Evolutionary conservation across 2,888 invertebrate species (phyloP).

Genomic region (Priocnemis perturbator): DNA sequence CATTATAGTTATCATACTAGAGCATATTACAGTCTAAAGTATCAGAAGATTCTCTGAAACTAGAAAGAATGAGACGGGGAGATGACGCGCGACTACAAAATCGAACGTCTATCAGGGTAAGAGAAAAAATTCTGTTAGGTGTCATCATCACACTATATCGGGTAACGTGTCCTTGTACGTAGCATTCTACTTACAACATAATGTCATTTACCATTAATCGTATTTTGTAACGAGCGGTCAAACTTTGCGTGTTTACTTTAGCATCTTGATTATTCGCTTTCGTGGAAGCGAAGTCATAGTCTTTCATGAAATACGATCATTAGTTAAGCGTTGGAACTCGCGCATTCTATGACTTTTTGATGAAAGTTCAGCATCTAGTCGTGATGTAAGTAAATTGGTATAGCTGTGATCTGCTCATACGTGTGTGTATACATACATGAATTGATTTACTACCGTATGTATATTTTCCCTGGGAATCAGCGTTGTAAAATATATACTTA

Average conservation of each 20-base stretch:
- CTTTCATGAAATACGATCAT: not conserved
- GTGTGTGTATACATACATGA: conserved; percentile 8
- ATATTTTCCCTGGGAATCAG: conserved; percentile 13
- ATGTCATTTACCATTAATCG: no score
- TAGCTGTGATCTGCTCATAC: conserved; percentile 21
- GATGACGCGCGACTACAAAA: conserved; percentile 10
- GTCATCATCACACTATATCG: conserved; percentile 19
- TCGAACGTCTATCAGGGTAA: conserved; percentile 12
- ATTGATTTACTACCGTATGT: conserved; percentile 19
- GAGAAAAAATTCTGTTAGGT: conserved; percentile 12
- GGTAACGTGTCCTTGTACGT: no score
- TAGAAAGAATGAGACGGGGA: conserved; percentile 3
- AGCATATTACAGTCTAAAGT: conserved; percentile 73
- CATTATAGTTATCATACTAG: conserved; percentile 73
- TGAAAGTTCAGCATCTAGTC: no score
- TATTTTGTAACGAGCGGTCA: not conserved
- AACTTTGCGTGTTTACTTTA: not conserved
- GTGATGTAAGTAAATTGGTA: not conserved
- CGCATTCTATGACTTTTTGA: no score
- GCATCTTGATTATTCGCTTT: not conserved
- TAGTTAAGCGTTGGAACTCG: not conserved
- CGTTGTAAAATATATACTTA: conserved; percentile 30
- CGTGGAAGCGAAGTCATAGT: not conserved
- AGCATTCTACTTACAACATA: no score
- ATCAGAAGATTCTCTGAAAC: conserved; percentile 65